Conservation (phyloP, 2,113 vertebrate genomes). For the Sprattus sprattus region DNA sequence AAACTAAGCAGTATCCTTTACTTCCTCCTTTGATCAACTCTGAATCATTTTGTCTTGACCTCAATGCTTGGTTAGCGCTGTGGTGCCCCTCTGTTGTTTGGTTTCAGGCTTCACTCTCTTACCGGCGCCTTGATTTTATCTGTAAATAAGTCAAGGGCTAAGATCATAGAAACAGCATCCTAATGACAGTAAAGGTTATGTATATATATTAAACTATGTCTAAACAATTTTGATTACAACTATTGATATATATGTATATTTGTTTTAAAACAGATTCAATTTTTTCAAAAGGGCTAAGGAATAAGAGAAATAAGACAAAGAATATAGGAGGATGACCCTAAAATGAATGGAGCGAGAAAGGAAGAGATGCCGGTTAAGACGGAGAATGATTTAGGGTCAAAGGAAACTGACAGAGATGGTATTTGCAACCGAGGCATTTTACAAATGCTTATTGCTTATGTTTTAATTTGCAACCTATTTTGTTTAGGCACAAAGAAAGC, state of each 20-base stretch:
- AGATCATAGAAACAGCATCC: not conserved
- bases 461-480: not conserved
- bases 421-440: not conserved
- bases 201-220: not conserved
- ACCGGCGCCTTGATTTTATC: not conserved
- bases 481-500: not conserved
- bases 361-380: not conserved
- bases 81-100: not conserved
- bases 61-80: not conserved
- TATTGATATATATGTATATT: not conserved
- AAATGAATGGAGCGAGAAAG: not conserved
- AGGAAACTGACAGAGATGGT: not conserved
- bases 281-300: too few species aligned
- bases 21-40: not conserved
- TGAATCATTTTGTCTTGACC: not conserved
- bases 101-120: not conserved
- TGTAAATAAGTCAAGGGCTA: not conserved
- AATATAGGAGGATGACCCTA: not conserved
- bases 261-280: not conserved
- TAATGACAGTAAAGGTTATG: not conserved
- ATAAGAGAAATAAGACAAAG: not conserved
- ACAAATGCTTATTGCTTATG: not conserved
- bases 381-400: not conserved
- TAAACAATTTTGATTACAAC: not conserved
- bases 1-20: not conserved